phyloP scores from a whole-genome alignment of 2,888 invertebrate genomes.

The Aporophyla nigra region DNA sequence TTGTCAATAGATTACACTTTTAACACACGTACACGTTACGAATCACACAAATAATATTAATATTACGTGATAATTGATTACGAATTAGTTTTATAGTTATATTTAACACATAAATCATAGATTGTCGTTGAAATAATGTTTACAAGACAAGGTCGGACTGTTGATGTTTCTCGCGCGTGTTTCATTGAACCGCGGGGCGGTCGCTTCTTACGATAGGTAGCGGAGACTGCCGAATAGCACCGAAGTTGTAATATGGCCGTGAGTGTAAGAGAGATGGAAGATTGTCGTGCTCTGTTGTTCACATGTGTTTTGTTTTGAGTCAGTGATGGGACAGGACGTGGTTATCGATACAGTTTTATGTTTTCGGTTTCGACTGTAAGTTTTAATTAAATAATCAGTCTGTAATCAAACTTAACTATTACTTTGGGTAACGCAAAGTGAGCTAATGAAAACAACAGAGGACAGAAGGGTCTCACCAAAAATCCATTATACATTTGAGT shows the following conservation, averaged over 20 bases:
- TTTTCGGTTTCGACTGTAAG: neutral
- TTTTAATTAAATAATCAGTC: neutral
- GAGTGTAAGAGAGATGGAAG: slow-evolving; percentile 31
- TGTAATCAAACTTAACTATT: neutral
- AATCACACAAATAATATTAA: neutral
- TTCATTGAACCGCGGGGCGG: slow-evolving; percentile 45
- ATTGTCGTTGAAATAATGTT: slow-evolving; percentile 17
- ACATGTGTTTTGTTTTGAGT: slow-evolving; percentile 45
- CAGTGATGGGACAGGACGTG: slow-evolving; percentile 14
- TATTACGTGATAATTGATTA: neutral
- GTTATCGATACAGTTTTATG: neutral
- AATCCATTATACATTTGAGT: neutral
- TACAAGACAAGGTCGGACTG: slow-evolving; percentile 44
- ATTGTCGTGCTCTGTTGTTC: slow-evolving; percentile 16
- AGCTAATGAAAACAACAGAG: neutral
- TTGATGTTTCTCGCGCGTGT: slow-evolving; percentile 29
- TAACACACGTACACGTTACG: slow-evolving; percentile 1
- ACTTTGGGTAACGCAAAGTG: neutral
- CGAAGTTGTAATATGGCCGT: slow-evolving; percentile 30
- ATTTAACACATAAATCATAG: neutral
- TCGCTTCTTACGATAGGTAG: slow-evolving; percentile 11
- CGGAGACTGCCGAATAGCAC: slow-evolving; percentile 24
- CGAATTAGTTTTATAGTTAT: neutral
- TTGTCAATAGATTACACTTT: slow-evolving; percentile 28
- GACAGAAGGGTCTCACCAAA: neutral